These are phyloP conservation scores for Apotomis capreana DNA, from an alignment of 2,888 invertebrate genomes.

Conservation along the genomic window DNA sequence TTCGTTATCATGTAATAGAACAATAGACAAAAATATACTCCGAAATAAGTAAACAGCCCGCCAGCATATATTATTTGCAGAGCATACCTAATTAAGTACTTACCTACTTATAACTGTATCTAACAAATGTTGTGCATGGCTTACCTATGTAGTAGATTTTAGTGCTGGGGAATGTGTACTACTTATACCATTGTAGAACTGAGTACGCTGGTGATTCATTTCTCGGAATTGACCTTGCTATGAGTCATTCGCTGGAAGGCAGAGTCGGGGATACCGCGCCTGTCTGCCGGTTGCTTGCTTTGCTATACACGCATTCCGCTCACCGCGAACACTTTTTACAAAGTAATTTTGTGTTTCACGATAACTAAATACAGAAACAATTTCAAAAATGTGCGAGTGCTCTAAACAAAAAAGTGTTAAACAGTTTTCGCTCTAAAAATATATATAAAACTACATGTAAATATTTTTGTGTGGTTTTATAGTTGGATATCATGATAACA, in stretches of 20 bases:
- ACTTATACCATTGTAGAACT: slow-evolving; percentile 78
- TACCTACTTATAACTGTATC: slow-evolving; percentile 28
- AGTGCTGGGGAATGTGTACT: slow-evolving; percentile 74
- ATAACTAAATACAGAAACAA: slow-evolving; percentile 49
- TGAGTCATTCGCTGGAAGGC: slow-evolving; percentile 84
- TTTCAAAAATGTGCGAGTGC: slow-evolving; percentile 63
- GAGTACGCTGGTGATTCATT: slow-evolving; percentile 82
- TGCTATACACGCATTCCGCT: slow-evolving; percentile 69
- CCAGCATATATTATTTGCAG: slow-evolving; percentile 17
- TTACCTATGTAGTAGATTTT: slow-evolving; percentile 50
- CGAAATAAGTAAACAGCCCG: background rate
- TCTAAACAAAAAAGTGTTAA: slow-evolving; percentile 59
- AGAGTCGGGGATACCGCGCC: slow-evolving; percentile 84
- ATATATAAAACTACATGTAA: slow-evolving; percentile 55
- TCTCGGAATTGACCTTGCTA: slow-evolving; percentile 85
- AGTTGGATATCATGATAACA: slow-evolving; percentile 82
- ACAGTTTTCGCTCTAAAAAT: slow-evolving; percentile 52
- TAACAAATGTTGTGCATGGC: slow-evolving; percentile 33
- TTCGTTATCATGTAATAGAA: background rate
- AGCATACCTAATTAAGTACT: slow-evolving; percentile 22
- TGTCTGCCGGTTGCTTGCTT: slow-evolving; percentile 80
- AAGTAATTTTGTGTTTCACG: slow-evolving; percentile 57
- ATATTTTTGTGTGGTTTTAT: slow-evolving; percentile 69
- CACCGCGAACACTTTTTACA: slow-evolving; percentile 62
- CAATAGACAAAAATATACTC: slow-evolving; percentile 5